Evolutionary conservation across 2,113 vertebrate genomes (phyloP).

Genomic region (Thryonomys swinderianus): DNA sequence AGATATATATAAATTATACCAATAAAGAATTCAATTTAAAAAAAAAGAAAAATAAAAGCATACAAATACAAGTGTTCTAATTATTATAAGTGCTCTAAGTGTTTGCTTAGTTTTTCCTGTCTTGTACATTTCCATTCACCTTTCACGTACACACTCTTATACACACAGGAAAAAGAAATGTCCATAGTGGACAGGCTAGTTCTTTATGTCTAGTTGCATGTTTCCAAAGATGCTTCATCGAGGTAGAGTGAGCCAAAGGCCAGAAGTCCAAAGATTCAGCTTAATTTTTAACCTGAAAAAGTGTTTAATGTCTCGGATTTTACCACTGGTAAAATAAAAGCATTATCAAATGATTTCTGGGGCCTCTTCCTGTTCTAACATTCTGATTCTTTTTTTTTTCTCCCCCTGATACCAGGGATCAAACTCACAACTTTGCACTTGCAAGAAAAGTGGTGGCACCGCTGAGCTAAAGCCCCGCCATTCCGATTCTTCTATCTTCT

Average conservation of each 20-base stretch:
- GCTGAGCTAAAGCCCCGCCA: no score
- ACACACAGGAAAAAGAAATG: not conserved
- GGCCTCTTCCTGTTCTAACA: not conserved
- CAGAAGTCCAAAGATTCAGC: not conserved
- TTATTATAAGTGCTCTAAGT: no score
- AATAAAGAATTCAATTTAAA: no score
- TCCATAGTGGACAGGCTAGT: not conserved
- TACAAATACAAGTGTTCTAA: not conserved
- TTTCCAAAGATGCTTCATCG: not conserved
- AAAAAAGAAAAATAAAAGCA: no score
- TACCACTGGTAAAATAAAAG: conserved; percentile 1
- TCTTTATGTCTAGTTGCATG: not conserved
- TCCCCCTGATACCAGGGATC: no score
- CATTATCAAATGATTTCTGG: not conserved
- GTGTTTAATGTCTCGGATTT: not conserved
- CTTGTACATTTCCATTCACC: not conserved
- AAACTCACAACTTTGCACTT: no score
- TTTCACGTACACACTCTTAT: not conserved
- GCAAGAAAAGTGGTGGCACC: no score
- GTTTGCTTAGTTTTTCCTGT: not conserved
- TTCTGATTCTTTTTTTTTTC: not conserved
- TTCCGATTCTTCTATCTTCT: conserved; percentile 4
- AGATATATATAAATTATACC: no score
- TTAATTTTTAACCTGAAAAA: conserved; percentile 54
- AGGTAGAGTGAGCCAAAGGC: not conserved